Evolutionary conservation across 2,113 vertebrate species (phyloP).

Genomic region (Helogale parvula): DNA sequence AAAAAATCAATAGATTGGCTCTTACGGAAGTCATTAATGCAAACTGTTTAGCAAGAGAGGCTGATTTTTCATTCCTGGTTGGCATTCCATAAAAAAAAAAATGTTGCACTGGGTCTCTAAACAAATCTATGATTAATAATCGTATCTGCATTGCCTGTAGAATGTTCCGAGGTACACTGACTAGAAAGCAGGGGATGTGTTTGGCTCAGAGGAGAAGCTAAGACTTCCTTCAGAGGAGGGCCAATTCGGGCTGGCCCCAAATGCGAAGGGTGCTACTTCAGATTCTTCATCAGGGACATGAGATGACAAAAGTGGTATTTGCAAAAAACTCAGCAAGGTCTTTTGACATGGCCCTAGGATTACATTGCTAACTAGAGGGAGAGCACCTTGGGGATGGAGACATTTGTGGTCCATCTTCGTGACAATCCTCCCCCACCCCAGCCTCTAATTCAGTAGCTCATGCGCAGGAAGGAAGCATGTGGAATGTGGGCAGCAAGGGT

Average conservation of each 20-base stretch:
- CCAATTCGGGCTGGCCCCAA: background rate
- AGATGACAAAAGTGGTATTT: background rate
- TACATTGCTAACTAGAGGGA: background rate
- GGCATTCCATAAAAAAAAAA: conserved; percentile 52
- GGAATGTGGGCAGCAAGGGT: background rate
- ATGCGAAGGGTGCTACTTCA: background rate
- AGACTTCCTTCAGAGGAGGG: background rate
- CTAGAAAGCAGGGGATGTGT: background rate
- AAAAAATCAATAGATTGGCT: conserved; percentile 71
- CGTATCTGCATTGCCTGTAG: background rate
- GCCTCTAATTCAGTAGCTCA: background rate
- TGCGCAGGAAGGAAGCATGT: background rate
- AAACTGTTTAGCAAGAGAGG: conserved; percentile 62
- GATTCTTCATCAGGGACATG: background rate
- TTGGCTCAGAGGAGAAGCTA: background rate
- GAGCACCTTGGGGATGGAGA: background rate
- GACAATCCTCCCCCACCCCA: background rate
- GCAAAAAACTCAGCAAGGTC: background rate
- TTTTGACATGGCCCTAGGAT: background rate
- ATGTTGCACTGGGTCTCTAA: conserved; percentile 14
- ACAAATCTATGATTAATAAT: conserved; percentile 40
- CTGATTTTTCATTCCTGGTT: conserved; percentile 64
- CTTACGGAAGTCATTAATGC: conserved; percentile 71
- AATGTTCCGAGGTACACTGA: background rate
- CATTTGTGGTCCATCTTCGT: background rate